Conservation (phyloP, 2,888 invertebrate genomes). For the Atethmia centrago region DNA sequence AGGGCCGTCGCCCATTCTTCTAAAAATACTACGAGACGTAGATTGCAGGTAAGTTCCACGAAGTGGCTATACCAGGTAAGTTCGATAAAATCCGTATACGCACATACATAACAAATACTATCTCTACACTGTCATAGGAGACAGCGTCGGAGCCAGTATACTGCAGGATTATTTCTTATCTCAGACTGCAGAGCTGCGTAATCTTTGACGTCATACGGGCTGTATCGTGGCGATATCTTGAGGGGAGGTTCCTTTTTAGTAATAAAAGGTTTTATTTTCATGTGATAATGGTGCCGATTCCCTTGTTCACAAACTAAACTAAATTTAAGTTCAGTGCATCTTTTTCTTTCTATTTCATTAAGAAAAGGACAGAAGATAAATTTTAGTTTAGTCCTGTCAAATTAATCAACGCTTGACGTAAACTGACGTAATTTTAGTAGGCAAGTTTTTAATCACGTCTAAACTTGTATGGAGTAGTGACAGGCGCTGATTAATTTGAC, state of each 20-base stretch:
- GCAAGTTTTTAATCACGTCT: too few species aligned
- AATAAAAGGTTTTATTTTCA: background rate
- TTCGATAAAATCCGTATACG: background rate
- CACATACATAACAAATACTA: background rate
- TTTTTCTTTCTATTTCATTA: too few species aligned
- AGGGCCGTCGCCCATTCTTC: background rate
- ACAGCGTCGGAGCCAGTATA: constrained; percentile 35
- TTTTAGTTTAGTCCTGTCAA: too few species aligned
- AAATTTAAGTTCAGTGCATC: too few species aligned
- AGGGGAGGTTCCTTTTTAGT: background rate
- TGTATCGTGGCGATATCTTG: constrained; percentile 5
- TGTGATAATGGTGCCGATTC: too few species aligned
- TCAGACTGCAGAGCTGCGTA: constrained; percentile 62
- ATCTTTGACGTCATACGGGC: constrained; percentile 22
- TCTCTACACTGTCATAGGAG: constrained; percentile 2
- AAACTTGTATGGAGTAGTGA: too few species aligned
- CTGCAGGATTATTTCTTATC: constrained; percentile 72
- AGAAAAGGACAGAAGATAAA: too few species aligned
- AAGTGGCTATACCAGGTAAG: too few species aligned
- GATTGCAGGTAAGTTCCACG: background rate
- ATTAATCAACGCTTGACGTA: too few species aligned
- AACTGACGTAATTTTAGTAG: too few species aligned
- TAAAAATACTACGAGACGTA: background rate
- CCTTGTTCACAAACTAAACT: too few species aligned
- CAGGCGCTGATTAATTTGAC: too few species aligned